A percentile compares a stretch with the other conserved stretches of the same genome.
These are phyloP conservation scores for Drosophila oshimai DNA, from an alignment of 1,140 invertebrate species.

Conservation along the genomic window DNA sequence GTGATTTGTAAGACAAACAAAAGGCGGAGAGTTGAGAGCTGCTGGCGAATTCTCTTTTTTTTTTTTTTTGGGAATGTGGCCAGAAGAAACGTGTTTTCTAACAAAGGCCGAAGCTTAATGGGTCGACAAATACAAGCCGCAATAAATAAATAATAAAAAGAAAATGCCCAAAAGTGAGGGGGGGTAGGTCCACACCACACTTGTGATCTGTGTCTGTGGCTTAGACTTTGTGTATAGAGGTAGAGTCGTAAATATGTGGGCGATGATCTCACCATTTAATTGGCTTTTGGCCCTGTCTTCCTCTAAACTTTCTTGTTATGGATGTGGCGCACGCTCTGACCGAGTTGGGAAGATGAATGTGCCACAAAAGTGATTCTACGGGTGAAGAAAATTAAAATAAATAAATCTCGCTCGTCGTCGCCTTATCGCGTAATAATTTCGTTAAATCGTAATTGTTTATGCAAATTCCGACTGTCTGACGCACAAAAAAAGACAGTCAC, in stretches of 20 bases:
- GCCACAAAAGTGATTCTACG: conserved; percentile 50
- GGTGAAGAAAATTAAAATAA: conserved; percentile 41
- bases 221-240: conserved; percentile 27
- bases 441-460: conserved; percentile 48
- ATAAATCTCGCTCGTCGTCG: conserved; percentile 32
- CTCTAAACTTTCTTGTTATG: conserved; percentile 41
- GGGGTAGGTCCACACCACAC: conserved; percentile 37
- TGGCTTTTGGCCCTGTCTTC: conserved; percentile 40
- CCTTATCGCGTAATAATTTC: conserved; percentile 44
- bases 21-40: conserved; percentile 13
- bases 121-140: conserved; percentile 73
- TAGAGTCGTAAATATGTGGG: conserved; percentile 55
- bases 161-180: conserved; percentile 69
- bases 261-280: conserved; percentile 78
- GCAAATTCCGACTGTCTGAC: conserved; percentile 38
- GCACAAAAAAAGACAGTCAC: conserved; percentile 32
- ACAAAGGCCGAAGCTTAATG: conserved; percentile 69
- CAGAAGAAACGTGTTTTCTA: conserved; percentile 71
- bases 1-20: conserved; percentile 78
- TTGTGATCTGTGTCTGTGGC: conserved; percentile 49
- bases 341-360: conserved; percentile 74
- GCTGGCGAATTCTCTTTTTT: conserved; percentile 72
- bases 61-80: conserved; percentile 61
- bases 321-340: conserved; percentile 58
- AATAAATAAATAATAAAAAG: conserved; percentile 80